Conservation (phyloP, 2,888 invertebrate genomes). For the Suillia variegata region DNA sequence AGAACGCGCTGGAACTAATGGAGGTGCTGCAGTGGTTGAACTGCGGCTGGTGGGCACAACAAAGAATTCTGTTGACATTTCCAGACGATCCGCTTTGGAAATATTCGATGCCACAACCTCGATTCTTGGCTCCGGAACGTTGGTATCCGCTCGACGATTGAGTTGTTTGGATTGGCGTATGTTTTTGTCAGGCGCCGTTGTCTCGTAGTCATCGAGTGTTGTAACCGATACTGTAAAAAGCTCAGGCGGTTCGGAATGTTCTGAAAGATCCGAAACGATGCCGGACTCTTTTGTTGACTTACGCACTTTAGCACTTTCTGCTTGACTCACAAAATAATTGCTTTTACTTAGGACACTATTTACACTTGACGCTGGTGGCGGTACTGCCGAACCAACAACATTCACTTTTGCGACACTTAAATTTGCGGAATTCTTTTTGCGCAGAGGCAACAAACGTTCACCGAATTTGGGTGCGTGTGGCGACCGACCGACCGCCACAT, state of each 20-base stretch:
- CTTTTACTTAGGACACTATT: conserved; percentile 42
- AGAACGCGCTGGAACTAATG: conserved; percentile 41
- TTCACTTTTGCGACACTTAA: conserved; percentile 17
- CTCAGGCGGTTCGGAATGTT: conserved; percentile 16
- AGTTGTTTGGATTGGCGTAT: conserved; percentile 45
- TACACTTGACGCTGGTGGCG: conserved; percentile 36
- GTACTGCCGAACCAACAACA: conserved; percentile 23
- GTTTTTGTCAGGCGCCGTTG: conserved; percentile 12
- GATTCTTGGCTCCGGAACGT: conserved; percentile 35
- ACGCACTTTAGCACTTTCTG: conserved; percentile 35
- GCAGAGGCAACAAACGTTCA: conserved; percentile 51
- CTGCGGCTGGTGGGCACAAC: conserved; percentile 67
- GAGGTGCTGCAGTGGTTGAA: conserved; percentile 43
- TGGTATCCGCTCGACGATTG: conserved; percentile 48
- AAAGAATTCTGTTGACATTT: conserved; percentile 86
- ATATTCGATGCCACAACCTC: conserved; percentile 37
- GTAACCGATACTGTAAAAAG: conserved; percentile 27
- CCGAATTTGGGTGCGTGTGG: conserved; percentile 50
- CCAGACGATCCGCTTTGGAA: conserved; percentile 64
- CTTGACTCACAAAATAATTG: conserved; percentile 39
- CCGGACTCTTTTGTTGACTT: no score
- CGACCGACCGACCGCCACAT: conserved; percentile 30
- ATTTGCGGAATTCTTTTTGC: conserved; percentile 39
- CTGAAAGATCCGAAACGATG: no score
- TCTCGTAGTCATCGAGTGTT: conserved; percentile 20